A percentile compares a stretch with the other conserved stretches of the same genome.
phyloP scores from a whole-genome alignment of 2,888 invertebrate genomes.

The Psylliodes chrysocephalus region DNA sequence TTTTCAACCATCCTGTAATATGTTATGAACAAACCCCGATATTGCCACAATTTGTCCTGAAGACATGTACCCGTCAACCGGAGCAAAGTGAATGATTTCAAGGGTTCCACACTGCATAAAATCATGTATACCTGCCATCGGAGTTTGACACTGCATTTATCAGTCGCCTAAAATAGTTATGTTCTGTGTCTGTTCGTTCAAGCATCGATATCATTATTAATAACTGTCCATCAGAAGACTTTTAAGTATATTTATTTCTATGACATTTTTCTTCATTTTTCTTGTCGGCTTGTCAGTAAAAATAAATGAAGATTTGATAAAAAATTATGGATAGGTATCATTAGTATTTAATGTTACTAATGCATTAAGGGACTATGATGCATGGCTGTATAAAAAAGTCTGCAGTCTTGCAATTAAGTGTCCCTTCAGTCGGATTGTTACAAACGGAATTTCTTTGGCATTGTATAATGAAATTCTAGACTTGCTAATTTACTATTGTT shows the following conservation, averaged over 20 bases:
- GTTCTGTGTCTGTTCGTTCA: conserved; percentile 52
- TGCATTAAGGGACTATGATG: background rate
- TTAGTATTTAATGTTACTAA: background rate
- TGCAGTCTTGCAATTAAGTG: no score
- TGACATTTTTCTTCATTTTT: conserved; percentile 38
- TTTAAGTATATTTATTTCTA: conserved; percentile 33
- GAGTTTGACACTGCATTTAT: conserved; percentile 57
- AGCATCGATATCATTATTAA: conserved; percentile 62
- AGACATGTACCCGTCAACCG: conserved; percentile 28
- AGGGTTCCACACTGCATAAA: conserved; percentile 45
- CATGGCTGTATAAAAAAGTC: no score
- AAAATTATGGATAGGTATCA: conserved; percentile 4
- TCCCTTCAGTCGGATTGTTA: no score
- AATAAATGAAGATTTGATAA: conserved; percentile 25
- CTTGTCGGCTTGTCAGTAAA: conserved; percentile 32
- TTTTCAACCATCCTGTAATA: background rate
- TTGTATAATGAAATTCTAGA: no score
- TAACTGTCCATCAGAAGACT: conserved; percentile 56
- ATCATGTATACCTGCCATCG: conserved; percentile 54
- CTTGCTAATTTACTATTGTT: no score
- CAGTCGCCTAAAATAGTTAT: conserved; percentile 57
- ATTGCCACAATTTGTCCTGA: conserved; percentile 19
- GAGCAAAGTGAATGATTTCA: conserved; percentile 31
- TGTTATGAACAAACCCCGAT: background rate
- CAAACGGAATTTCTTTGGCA: no score